Percentiles rank a stretch among this genome's conserved stretches.
Conservation (phyloP, 1,140 invertebrate species). For the Condylostylus longicornis region DNA sequence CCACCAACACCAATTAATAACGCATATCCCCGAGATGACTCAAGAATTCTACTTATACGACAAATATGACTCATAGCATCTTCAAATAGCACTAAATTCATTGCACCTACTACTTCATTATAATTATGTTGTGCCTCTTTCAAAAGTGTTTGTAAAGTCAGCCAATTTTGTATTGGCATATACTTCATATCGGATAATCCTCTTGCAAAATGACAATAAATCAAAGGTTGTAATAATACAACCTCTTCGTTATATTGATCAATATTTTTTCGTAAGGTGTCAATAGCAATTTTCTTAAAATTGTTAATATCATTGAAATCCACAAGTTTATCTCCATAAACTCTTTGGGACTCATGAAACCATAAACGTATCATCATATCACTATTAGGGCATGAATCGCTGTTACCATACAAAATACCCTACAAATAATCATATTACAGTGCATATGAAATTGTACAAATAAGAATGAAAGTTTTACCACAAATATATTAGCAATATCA, state of each 20-base stretch:
- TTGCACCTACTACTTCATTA: conserved; percentile 70
- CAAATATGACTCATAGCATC: conserved; percentile 88
- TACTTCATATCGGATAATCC: conserved; percentile 88
- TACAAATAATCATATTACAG: conserved; percentile 24
- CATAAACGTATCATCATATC: conserved; percentile 64
- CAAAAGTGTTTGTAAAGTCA: conserved; percentile 56
- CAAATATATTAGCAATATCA: conserved; percentile 81
- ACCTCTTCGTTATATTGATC: conserved; percentile 50
- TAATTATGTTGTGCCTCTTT: conserved; percentile 71
- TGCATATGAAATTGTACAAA: not conserved
- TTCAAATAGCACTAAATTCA: conserved; percentile 92
- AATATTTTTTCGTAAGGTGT: conserved; percentile 72
- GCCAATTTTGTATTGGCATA: conserved; percentile 57
- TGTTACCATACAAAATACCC: conserved; percentile 78
- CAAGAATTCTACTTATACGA: conserved; percentile 83
- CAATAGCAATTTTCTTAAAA: conserved; percentile 58
- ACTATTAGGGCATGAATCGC: conserved; percentile 53
- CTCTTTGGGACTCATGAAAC: conserved; percentile 77
- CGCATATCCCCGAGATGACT: conserved; percentile 80
- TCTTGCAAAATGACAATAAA: conserved; percentile 82
- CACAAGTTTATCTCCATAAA: conserved; percentile 82
- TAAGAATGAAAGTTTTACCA: conserved; percentile 38
- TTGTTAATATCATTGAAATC: conserved; percentile 55
- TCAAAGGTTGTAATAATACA: conserved; percentile 53
- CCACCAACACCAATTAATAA: conserved; percentile 86